Conservation (phyloP, 2,113 vertebrate genomes). For the Cyprinodon variegatus region DNA sequence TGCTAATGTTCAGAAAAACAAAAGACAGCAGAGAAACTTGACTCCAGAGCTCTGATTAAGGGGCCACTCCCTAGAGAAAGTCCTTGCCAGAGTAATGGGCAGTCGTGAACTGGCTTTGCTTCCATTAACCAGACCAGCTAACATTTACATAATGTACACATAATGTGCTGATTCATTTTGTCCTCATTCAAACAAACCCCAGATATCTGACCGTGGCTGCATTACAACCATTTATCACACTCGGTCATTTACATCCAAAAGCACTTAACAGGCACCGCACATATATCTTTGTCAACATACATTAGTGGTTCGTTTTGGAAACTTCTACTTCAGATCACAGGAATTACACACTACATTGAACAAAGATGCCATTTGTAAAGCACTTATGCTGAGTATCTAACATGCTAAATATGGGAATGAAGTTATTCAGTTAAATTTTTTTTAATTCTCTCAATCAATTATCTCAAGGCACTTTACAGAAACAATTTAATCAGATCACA, state of each 20-base stretch:
- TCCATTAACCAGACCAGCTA: constrained; percentile 73
- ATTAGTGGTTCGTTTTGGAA: constrained; percentile 54
- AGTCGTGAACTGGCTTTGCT: constrained; percentile 69
- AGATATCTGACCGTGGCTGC: constrained; percentile 57
- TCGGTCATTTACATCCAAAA: constrained; percentile 73
- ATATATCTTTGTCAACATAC: constrained; percentile 59
- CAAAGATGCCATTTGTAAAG: background rate
- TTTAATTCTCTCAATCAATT: background rate
- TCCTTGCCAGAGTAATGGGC: constrained; percentile 77
- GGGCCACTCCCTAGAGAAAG: constrained; percentile 40
- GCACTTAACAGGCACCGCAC: constrained; percentile 52
- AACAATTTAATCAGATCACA: no score
- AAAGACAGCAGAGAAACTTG: constrained; percentile 38
- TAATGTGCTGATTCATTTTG: constrained; percentile 74
- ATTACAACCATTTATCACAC: constrained; percentile 66
- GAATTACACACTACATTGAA: constrained; percentile 22
- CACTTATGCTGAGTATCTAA: background rate
- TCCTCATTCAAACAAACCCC: constrained; percentile 67
- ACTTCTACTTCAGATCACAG: constrained; percentile 23
- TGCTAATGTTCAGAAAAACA: constrained; percentile 48
- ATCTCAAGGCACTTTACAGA: no score
- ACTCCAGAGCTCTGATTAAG: constrained; percentile 61
- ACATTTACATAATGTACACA: constrained; percentile 79
- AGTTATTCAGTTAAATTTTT: background rate
- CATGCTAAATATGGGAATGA: background rate